Evolutionary conservation across 2,888 invertebrate genomes (phyloP), one percentile per base, ranked within the genome.

Genomic region (Vesta saturnalis): DNA sequence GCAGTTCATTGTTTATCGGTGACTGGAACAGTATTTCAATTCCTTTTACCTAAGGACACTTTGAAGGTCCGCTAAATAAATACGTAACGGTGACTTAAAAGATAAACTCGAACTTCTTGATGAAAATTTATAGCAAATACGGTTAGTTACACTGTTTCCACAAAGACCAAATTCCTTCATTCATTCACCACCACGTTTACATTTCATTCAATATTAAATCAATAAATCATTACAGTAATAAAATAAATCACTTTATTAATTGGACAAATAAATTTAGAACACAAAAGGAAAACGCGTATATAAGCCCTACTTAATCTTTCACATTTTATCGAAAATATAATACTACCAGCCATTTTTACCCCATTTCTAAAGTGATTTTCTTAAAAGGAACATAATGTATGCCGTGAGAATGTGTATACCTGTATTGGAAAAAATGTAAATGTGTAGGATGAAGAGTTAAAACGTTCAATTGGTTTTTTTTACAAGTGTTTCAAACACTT

Each of bases 161-260:
- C 39, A 1, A 8, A 39, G n/a, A n/a, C n/a, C n/a, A 39, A 39
- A n/a, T n/a, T 6, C 12, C 8, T 6, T 6, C 39, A 23, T 23
- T 23, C 23, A 23, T 8, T 3, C 3, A 23, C 23, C 4, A 23
- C 4, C 23, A 23, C 23, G 8, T 8, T 5, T 23, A 23, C n/a
- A 39, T 23, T 23, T 23, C 39, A 3, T n/a, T n/a, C 39, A 12
- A 39, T n/a, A 39, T 39, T 39, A n/a, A 65, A 60, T 60, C 60
- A 52, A 74, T 75, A 73, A 73, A 74, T 75, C 75, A 75, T 71
- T 65, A 61, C 57, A 67, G 71, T 73, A 73, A 74, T 75, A 72
- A 71, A 67, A 75, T 75, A 75, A 74, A 75, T 75, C 75, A 75
- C 70, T 69, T 72, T 72, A 73, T 74, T 75, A 75, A 75, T 75